Conservation (phyloP, 2,797 vertebrate species). For the Fratercula arctica region DNA sequence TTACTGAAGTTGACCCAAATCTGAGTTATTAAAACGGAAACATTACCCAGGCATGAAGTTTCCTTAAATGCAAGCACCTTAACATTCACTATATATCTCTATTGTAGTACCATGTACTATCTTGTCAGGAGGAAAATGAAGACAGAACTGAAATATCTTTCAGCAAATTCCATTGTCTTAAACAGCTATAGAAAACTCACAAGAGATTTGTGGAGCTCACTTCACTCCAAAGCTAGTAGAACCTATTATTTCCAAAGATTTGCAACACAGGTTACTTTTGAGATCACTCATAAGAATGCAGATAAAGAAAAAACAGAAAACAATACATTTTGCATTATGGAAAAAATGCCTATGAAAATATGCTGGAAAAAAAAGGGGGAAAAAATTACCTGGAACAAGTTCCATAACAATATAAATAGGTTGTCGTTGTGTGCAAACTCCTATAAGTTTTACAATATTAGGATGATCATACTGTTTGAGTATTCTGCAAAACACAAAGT, state of each 20-base stretch:
- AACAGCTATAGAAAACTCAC: not conserved
- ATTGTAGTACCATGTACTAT: not conserved
- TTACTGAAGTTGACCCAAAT: not conserved
- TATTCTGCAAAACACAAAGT: slow-evolving; percentile 80
- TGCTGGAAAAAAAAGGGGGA: not conserved
- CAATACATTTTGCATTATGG: not conserved
- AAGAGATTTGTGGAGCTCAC: not conserved
- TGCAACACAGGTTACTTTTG: not conserved
- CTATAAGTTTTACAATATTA: slow-evolving; percentile 95
- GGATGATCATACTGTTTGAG: slow-evolving; percentile 95
- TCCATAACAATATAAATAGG: slow-evolving; percentile 98
- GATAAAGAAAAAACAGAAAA: not conserved
- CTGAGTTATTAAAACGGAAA: not conserved
- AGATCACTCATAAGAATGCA: not conserved
- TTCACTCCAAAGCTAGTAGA: not conserved
- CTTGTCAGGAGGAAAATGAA: not conserved
- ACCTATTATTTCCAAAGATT: not conserved
- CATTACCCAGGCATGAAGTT: not conserved
- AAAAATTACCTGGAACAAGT: slow-evolving; percentile 87
- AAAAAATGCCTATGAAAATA: not conserved
- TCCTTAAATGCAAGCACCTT: not conserved
- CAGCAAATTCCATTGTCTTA: not conserved
- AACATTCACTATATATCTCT: not conserved
- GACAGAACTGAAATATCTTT: not conserved
- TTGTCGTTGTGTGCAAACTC: slow-evolving; percentile 93